Percentiles rank a stretch among this genome's conserved stretches.
Conservation (phyloP, 2,113 vertebrate genomes). For the Tragulus kanchil region DNA sequence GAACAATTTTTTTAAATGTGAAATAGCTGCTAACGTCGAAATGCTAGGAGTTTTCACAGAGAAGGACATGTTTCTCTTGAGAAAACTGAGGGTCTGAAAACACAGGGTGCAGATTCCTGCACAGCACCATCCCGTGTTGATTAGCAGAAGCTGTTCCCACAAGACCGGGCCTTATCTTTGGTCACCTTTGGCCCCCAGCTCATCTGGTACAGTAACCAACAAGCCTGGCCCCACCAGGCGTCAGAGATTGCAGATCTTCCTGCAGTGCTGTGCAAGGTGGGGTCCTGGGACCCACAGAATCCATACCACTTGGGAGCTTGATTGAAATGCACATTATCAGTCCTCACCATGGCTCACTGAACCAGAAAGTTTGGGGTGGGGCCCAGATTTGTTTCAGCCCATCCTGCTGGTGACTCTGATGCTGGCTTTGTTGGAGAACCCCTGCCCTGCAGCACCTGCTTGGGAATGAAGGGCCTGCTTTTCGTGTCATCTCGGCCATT, state of each 20-base stretch:
- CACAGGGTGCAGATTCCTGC: background rate
- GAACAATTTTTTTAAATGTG: background rate
- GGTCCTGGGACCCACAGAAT: background rate
- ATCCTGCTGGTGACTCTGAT: no score
- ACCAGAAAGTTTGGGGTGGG: background rate
- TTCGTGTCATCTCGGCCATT: background rate
- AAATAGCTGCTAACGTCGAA: background rate
- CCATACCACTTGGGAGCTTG: background rate
- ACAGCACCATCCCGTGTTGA: fast-evolving
- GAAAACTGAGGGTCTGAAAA: background rate
- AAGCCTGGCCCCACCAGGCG: background rate
- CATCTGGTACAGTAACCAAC: background rate
- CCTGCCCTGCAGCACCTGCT: background rate
- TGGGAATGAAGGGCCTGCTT: background rate
- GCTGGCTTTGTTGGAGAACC: background rate
- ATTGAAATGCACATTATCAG: background rate
- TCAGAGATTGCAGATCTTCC: fast-evolving
- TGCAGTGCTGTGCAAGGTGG: background rate
- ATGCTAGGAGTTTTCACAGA: background rate
- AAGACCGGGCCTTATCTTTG: background rate
- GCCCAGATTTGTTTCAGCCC: no score
- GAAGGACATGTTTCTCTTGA: background rate
- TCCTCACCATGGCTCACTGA: no score
- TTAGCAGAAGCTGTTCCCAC: background rate
- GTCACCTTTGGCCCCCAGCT: background rate